These are phyloP conservation scores for Anser brachyrhynchus DNA, from an alignment of 2,113 vertebrate genomes.

Conservation along the genomic window DNA sequence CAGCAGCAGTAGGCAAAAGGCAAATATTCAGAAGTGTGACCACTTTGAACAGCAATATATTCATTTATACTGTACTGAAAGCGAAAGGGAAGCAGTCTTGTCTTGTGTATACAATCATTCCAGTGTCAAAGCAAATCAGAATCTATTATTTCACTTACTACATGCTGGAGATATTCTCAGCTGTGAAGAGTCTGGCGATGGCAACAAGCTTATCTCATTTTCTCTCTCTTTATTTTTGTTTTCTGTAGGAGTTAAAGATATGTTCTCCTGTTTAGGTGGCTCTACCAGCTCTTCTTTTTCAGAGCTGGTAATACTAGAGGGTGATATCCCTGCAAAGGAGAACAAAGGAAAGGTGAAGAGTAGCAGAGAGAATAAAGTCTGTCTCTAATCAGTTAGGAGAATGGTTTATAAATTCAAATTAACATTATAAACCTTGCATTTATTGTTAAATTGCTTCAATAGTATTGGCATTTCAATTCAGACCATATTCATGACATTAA, in stretches of 20 bases:
- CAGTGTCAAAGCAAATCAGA: background rate
- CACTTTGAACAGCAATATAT: background rate
- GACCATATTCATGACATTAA: background rate
- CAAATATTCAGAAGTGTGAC: background rate
- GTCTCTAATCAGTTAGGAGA: background rate
- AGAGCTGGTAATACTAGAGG: background rate
- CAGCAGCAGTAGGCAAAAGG: background rate
- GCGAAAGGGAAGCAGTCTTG: background rate
- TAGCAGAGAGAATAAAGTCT: background rate
- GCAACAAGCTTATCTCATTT: background rate
- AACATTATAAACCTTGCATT: background rate
- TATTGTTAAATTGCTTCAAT: background rate
- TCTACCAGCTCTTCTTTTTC: background rate
- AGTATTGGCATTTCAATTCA: background rate
- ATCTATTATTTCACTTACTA: background rate
- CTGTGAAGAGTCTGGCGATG: background rate
- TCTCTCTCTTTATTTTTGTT: background rate
- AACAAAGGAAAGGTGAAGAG: background rate
- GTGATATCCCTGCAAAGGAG: slow-evolving; percentile 65
- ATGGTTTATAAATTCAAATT: background rate
- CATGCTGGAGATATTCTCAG: background rate
- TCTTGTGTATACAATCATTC: background rate
- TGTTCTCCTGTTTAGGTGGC: background rate
- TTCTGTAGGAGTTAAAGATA: background rate
- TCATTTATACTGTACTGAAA: accelerated